Base-by-base conservation (phyloP, 2,888 invertebrate genomes). In the Lasioglossum pauxillum region DNA sequence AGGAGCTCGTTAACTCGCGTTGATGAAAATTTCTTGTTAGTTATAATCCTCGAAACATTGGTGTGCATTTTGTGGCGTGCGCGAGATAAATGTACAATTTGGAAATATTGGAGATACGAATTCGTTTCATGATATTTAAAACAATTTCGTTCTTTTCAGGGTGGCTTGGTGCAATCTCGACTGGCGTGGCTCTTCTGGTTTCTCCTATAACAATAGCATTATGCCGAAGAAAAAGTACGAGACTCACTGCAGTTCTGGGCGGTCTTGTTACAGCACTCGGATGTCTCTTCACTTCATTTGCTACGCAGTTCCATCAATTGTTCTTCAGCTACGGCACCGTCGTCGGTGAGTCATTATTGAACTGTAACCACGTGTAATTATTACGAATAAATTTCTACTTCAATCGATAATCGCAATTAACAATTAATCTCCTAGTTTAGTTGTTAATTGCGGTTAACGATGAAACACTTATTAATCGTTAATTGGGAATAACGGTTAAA, bases 211-310 rank as follows among this genome's bases (percentile, higher is more conserved):
- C 98, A 69, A 98, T 98, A 92, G 98, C 98, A 67, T 96, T 98
- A 93, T 98, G 98, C 95, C 96, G 98, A 88, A 96, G 98, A 94
- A 98, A 98, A 96, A 98, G 98, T 73, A 98, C 98, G n/a, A 96
- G 98, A 84, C 97, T 98, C 88, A 98, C 98, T 16, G 98, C 98
- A 5, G 98, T 98, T 76, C 97, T 98, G 93, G 98, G 98, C 76
- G 98, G 98, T 14, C 96, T 98, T 88, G 97, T 98, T 78, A 97
- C 98, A 53, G 98, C 98, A 4, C 96, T 98, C 31, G 98, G 98
- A 77, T 98, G 98, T 93, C 97, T 98, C 88, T 98, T 98, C 96
- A 98, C 98, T 14, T 98, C 98, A 83, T 98, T 98, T 95, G 98
- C 98, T 83, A 97, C 98, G 84, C 98, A 98, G 95, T 98, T 98